Evolutionary conservation across 2,113 vertebrate species (phyloP).

Genomic region (Podilymbus podiceps): DNA sequence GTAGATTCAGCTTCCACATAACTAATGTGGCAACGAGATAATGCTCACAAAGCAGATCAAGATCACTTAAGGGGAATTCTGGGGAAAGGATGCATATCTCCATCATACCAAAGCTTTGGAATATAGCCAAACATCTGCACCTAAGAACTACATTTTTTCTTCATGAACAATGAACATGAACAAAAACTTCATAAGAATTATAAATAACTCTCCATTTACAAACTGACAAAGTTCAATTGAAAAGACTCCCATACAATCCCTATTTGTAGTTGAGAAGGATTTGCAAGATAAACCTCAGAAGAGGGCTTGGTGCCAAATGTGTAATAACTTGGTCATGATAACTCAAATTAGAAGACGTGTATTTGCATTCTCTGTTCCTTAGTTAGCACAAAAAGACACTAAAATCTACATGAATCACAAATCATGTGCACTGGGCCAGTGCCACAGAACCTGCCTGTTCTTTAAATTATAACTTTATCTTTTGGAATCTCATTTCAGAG

Average conservation of each 20-base stretch:
- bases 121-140: neutral
- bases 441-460: neutral
- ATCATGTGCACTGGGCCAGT: neutral
- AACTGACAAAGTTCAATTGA: neutral
- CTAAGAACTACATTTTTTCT: neutral
- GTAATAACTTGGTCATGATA: neutral
- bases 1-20: neutral
- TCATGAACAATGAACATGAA: too few species aligned
- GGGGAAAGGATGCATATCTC: neutral
- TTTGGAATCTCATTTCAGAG: neutral
- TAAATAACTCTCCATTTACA: neutral
- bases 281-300: neutral
- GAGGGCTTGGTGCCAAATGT: neutral
- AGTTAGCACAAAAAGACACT: neutral
- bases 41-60: neutral
- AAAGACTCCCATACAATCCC: neutral
- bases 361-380: neutral
- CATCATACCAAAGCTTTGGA: neutral
- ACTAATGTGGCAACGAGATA: neutral
- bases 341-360: neutral
- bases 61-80: neutral
- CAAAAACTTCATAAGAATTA: neutral
- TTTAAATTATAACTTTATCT: neutral
- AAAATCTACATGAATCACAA: neutral
- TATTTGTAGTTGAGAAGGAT: neutral